Conservation (phyloP, 2,888 invertebrate genomes). For the Euplagia quadripunctaria region DNA sequence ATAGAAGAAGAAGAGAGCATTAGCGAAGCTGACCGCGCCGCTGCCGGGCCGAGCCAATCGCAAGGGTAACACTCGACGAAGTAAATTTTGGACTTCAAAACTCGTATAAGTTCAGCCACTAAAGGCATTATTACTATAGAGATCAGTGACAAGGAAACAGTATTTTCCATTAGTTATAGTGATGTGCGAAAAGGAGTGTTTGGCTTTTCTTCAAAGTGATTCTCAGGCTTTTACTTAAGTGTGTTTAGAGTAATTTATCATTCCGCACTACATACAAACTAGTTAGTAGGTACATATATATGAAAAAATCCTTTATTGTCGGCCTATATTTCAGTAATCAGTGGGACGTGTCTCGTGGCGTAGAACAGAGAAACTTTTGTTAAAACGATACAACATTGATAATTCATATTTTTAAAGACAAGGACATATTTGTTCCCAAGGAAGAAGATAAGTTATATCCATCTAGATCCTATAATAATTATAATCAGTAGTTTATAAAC, state of each 20-base stretch:
- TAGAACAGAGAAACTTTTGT: background rate
- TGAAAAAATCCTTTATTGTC: background rate
- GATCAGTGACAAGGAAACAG: background rate
- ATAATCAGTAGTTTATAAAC: background rate
- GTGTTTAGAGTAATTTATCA: constrained; percentile 1
- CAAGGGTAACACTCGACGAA: background rate
- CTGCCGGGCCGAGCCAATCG: constrained; percentile 14
- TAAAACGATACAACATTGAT: background rate
- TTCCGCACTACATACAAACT: constrained; percentile 3
- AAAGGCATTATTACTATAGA: background rate
- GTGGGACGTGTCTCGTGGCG: too few relatives aligned
- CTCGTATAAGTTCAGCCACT: background rate
- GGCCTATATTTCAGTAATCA: background rate
- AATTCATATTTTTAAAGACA: background rate
- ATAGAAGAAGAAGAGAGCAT: constrained; percentile 60
- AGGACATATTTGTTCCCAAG: background rate
- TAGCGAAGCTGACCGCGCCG: constrained; percentile 46
- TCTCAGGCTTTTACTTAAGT: constrained; percentile 1
- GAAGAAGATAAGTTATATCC: background rate
- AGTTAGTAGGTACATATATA: background rate
- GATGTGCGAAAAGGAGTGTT: background rate
- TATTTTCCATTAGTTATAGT: background rate
- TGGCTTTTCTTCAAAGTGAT: background rate
- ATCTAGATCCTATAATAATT: background rate
- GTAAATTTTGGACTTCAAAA: background rate